Conservation (phyloP, 2,888 invertebrate species). For the Heliconius aoede region DNA sequence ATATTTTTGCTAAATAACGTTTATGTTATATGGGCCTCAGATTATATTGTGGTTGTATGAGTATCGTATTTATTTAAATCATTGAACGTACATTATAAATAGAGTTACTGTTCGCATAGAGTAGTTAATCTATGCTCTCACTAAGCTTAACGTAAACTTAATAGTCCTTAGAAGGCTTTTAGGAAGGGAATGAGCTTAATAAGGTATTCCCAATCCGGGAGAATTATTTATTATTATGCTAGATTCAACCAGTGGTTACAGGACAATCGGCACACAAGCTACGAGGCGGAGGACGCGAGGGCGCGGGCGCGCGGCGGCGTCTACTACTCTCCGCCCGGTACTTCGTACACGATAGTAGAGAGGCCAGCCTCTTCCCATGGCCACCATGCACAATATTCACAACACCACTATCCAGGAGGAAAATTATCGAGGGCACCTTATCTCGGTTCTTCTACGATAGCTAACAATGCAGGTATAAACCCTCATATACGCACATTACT, state of each 20-base stretch:
- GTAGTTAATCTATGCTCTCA: background rate
- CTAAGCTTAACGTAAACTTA: too few species aligned
- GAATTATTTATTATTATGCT: conserved; percentile 48
- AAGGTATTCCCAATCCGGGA: conserved; percentile 13
- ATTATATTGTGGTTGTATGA: background rate
- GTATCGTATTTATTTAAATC: background rate
- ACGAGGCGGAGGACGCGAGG: conserved; percentile 79
- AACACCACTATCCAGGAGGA: conserved; percentile 82
- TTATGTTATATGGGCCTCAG: background rate
- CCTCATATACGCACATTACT: background rate
- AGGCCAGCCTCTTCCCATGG: conserved; percentile 89
- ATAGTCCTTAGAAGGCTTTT: background rate
- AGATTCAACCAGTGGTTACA: conserved; percentile 68
- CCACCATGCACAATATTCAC: conserved; percentile 85
- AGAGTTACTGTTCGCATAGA: too few species aligned
- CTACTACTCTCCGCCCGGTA: conserved; percentile 94
- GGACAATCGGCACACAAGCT: conserved; percentile 80
- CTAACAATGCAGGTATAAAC: conserved; percentile 71
- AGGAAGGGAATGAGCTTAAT: background rate
- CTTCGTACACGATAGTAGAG: conserved; percentile 94
- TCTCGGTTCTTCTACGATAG: conserved; percentile 86
- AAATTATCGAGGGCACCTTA: conserved; percentile 85
- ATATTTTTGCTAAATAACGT: too few species aligned
- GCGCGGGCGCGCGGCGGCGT: conserved; percentile 86
- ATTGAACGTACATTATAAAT: background rate